phyloP scores from a whole-genome alignment of 1,140 invertebrate species.

The Phymorhynchus buccinoides region DNA sequence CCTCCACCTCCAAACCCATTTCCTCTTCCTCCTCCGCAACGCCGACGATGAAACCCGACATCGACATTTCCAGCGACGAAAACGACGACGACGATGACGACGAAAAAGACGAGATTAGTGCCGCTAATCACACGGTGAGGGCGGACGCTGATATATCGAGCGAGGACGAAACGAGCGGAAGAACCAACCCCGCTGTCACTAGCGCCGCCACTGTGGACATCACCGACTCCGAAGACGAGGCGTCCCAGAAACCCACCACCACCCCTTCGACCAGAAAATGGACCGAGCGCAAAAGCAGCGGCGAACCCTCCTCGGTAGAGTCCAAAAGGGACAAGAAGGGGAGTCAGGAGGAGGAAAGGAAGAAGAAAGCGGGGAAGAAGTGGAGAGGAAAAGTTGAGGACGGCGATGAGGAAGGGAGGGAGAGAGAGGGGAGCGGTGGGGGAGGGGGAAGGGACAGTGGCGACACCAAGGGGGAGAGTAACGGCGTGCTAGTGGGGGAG shows the following conservation, averaged over 20 bases:
- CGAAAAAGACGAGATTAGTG: conserved; percentile 2
- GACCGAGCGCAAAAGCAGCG: background rate
- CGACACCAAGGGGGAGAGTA: conserved; percentile 36
- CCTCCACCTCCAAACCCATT: conserved; percentile 34
- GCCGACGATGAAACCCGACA: background rate
- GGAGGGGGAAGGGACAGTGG: conserved; percentile 44
- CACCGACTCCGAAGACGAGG: conserved; percentile 50
- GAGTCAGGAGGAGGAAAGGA: background rate
- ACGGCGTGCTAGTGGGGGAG: conserved; percentile 15
- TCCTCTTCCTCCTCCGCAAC: background rate
- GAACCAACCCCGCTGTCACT: conserved; percentile 24
- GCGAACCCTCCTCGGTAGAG: conserved; percentile 38
- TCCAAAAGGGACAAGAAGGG: background rate
- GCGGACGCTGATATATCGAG: conserved; percentile 53
- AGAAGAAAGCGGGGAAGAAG: conserved; percentile 3
- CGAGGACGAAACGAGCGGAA: conserved; percentile 55
- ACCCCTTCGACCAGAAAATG: too few species aligned
- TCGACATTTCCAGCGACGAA: conserved; percentile 65
- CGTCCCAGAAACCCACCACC: background rate
- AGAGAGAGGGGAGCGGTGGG: conserved; percentile 20
- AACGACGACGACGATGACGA: conserved; percentile 43
- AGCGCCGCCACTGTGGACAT: conserved; percentile 39
- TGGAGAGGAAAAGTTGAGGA: too few species aligned
- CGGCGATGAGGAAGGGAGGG: conserved; percentile 19
- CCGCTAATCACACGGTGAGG: background rate